phyloP scores from a whole-genome alignment of 1,140 invertebrate genomes.

The Maconellicoccus hirsutus region DNA sequence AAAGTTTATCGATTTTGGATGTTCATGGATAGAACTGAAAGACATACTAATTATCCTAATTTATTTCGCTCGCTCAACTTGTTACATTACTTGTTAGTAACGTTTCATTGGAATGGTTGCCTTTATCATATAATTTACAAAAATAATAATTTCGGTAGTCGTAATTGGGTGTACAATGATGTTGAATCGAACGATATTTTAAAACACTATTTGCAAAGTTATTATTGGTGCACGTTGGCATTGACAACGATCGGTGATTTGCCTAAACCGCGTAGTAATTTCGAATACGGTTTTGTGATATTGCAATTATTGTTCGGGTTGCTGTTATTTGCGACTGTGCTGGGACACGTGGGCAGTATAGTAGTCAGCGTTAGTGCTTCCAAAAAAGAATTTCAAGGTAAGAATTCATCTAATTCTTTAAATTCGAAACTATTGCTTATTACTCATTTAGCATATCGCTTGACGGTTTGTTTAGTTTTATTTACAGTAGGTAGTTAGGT shows the following conservation, averaged over 20 bases:
- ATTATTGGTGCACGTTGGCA: conserved; percentile 95
- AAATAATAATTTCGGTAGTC: conserved; percentile 83
- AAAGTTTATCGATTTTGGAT: conserved; percentile 97
- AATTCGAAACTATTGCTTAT: too few species aligned
- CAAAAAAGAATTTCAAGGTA: conserved; percentile 91
- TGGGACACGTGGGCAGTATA: conserved; percentile 90
- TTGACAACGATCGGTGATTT: conserved; percentile 78
- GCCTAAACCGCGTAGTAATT: conserved; percentile 69
- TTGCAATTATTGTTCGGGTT: conserved; percentile 79
- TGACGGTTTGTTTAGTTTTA: too few species aligned
- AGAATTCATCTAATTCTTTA: conserved; percentile 36
- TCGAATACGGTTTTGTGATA: conserved; percentile 83
- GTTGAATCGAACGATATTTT: conserved; percentile 73
- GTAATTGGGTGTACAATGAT: conserved; percentile 79
- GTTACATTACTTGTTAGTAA: conserved; percentile 92
- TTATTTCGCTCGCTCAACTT: conserved; percentile 83
- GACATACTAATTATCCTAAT: conserved; percentile 98
- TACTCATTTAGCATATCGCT: too few species aligned
- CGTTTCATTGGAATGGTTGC: conserved; percentile 99
- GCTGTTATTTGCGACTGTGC: conserved; percentile 79
- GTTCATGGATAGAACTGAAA: conserved; percentile 94
- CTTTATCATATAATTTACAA: conserved; percentile 92
- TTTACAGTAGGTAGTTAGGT: too few species aligned
- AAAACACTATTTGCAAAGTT: conserved; percentile 91
- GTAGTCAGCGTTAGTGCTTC: conserved; percentile 89